Evolutionary conservation across 2,888 invertebrate genomes (phyloP), one percentile per base, ranked within the genome.

Genomic region (Xanthorhoe spadicearia): DNA sequence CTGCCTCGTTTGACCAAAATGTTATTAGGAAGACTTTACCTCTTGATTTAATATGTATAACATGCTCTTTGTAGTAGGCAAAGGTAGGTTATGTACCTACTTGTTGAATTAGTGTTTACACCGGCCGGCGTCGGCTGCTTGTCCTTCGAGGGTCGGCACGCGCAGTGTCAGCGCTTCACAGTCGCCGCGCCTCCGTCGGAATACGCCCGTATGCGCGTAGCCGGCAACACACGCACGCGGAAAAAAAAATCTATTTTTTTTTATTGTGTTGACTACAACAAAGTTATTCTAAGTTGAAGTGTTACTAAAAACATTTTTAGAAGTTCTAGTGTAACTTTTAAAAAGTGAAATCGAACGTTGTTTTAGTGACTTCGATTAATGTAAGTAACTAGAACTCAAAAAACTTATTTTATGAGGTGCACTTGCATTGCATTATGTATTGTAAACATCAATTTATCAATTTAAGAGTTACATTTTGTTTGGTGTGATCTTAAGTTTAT

Each of bases 121-220:
- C 8, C 56, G 17, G 46, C 32, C 23, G 23, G 23, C 23, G 19
- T 1, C 32, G 4, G 32, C 6, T n/a, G n/a, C 2, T 53, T 23
- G 51, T 54, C 54, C 54, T 54, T 38, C 38, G 38, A 38, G 4
- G 49, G 48, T 32, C 43, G 15, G 28, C 8, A 23, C 23, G 10
- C n/a, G 23, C 9, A 43, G 38, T 17, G 49, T 17, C 5, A 1
- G 23, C 23, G 4, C 48, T 7, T 5, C 32, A 18, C 63, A 63
- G 56, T 63, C 57, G 46, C 35, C 49, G 52, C 63, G 57, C 15
- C 18, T 13, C 5, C 46, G 35, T 15, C 57, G 63, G 63, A 57
- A 28, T 63, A 52, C 63, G 63, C 63, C 9, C 62, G 38, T 13
- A 13, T 43, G 61, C 62, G 50, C 55, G 62, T 46, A 62, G 62